Conservation (phyloP, 2,888 invertebrate species). For the Ennomos fuscantarius region DNA sequence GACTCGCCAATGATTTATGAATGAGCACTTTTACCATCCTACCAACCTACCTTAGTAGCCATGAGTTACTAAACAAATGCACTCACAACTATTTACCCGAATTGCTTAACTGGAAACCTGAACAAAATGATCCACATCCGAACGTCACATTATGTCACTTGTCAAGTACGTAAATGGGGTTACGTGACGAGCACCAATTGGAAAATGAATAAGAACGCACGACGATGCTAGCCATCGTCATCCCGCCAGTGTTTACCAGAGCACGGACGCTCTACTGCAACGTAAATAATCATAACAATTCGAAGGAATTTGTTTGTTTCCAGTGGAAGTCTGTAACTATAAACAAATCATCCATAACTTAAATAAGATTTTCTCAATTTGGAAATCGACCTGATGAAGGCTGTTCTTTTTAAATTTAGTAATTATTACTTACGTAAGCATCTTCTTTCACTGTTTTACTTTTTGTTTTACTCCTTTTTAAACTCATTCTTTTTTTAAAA, state of each 20-base stretch:
- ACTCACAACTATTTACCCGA: constrained; percentile 1
- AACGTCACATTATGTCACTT: constrained; percentile 27
- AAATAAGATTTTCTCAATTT: constrained; percentile 22
- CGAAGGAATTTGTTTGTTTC: constrained; percentile 75
- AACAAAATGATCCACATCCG: constrained; percentile 18
- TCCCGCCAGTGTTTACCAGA: constrained; percentile 73
- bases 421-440: constrained; percentile 36
- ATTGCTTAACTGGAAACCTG: constrained; percentile 16
- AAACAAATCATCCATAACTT: constrained; percentile 33
- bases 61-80: no score
- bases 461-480: constrained; percentile 54
- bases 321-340: constrained; percentile 46
- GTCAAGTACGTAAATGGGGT: constrained; percentile 37
- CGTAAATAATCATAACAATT: constrained; percentile 70
- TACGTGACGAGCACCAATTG: constrained; percentile 46
- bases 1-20: no score
- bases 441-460: constrained; percentile 40
- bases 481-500: constrained; percentile 60
- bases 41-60: no score
- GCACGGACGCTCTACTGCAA: constrained; percentile 60
- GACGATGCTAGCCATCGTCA: constrained; percentile 48
- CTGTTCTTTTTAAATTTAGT: neutral
- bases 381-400: constrained; percentile 7
- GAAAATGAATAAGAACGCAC: constrained; percentile 44
- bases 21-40: no score